Conservation (phyloP, 2,797 vertebrate species). For the Lateolabrax maculatus region DNA sequence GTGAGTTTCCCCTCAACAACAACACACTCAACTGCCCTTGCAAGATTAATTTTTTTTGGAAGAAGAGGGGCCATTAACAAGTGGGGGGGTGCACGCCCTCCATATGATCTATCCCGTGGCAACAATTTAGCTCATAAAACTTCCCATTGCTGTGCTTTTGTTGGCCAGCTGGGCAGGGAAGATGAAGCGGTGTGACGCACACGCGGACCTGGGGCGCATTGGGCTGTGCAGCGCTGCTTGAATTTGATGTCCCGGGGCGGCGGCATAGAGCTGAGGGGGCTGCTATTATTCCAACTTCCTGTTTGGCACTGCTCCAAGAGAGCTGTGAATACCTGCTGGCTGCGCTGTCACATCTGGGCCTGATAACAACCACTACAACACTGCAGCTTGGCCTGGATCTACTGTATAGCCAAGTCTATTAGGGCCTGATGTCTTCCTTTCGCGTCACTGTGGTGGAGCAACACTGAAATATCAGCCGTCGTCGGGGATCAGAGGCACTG, state of each 20-base stretch:
- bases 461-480: slow-evolving; percentile 34
- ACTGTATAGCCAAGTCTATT: slow-evolving; percentile 56
- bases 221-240: slow-evolving; percentile 18
- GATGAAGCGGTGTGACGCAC: slow-evolving; percentile 54
- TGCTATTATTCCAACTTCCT: slow-evolving; percentile 73
- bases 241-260: slow-evolving; percentile 22
- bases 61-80: slow-evolving; percentile 13
- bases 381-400: slow-evolving; percentile 41
- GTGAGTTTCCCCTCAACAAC: slow-evolving; percentile 24
- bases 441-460: slow-evolving; percentile 20
- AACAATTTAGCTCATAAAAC: slow-evolving; percentile 47
- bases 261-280: slow-evolving; percentile 35
- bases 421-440: slow-evolving; percentile 56
- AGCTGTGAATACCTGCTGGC: slow-evolving; percentile 59
- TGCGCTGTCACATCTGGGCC: slow-evolving; percentile 46
- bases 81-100: slow-evolving; percentile 32
- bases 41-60: slow-evolving; percentile 40
- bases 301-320: slow-evolving; percentile 49
- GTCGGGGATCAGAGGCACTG: not conserved
- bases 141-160: slow-evolving; percentile 62
- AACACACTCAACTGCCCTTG: slow-evolving; percentile 25
- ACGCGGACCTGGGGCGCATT: not conserved
- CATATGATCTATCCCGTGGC: slow-evolving; percentile 33
- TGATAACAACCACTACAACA: slow-evolving; percentile 42
- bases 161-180: slow-evolving; percentile 53